phyloP scores from a whole-genome alignment of 1,140 invertebrate genomes.

The Diorhabda elongata region DNA sequence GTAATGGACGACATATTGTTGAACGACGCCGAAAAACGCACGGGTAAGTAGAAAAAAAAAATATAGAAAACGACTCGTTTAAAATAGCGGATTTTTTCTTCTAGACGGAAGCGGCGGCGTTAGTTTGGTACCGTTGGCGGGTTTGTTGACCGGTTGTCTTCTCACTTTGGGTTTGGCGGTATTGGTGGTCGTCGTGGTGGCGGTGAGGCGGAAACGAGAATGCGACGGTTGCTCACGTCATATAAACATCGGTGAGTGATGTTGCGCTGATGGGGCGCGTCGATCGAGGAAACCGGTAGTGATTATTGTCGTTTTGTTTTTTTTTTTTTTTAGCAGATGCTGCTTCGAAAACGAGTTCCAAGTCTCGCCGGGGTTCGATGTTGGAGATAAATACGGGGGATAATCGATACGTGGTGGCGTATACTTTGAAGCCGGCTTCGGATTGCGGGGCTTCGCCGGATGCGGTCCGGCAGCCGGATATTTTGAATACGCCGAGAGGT shows the following conservation, averaged over 20 bases:
- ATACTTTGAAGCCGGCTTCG: conserved; percentile 52
- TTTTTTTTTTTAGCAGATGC: conserved; percentile 25
- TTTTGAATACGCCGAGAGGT: conserved; percentile 48
- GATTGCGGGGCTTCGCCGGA: conserved; percentile 33
- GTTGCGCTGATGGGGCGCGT: neutral
- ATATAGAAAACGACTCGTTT: neutral
- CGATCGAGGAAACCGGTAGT: too few relatives aligned
- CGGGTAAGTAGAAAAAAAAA: conserved; percentile 56
- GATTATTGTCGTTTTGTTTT: too few relatives aligned
- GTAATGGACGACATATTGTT: conserved; percentile 80
- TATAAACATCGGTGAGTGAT: conserved; percentile 23
- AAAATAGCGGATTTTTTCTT: conserved; percentile 29
- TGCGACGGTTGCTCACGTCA: conserved; percentile 42
- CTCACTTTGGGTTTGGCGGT: conserved; percentile 60
- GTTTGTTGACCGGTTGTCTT: conserved; percentile 57
- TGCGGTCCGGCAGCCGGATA: conserved; percentile 45
- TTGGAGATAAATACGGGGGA: conserved; percentile 58
- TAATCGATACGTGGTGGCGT: conserved; percentile 57
- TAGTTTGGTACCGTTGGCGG: conserved; percentile 58
- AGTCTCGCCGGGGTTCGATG: conserved; percentile 45
- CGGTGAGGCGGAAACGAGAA: conserved; percentile 48
- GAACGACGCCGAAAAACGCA: conserved; percentile 79
- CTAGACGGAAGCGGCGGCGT: conserved; percentile 57
- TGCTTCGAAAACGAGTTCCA: conserved; percentile 40
- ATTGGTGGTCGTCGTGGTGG: conserved; percentile 58